Conservation (phyloP, 2,888 invertebrate species). For the Stomorhina lunata region DNA sequence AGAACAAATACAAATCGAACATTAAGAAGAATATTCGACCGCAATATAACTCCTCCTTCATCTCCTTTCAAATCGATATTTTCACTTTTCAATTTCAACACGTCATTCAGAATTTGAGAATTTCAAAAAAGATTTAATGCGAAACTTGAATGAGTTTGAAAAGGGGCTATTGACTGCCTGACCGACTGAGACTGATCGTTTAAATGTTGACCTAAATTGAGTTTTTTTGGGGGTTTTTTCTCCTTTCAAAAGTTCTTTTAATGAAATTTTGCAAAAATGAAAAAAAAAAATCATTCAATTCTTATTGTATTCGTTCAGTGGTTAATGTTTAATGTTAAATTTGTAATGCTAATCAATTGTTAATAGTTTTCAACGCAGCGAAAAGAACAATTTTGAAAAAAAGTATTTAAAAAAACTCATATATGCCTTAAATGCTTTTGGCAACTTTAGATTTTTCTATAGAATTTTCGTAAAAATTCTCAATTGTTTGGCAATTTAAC, state of each 20-base stretch:
- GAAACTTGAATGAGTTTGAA: background rate
- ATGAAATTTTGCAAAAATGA: background rate
- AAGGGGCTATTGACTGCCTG: background rate
- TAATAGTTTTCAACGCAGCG: conserved; percentile 25
- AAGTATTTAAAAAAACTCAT: conserved; percentile 15
- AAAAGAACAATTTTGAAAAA: too few species aligned
- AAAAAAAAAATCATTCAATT: background rate
- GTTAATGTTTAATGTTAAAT: too few species aligned
- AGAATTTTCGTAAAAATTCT: conserved; percentile 16
- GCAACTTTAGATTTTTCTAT: background rate
- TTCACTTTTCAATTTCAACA: conserved; percentile 39
- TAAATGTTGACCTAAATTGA: conserved; percentile 35
- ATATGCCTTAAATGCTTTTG: conserved; percentile 6
- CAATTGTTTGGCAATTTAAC: conserved; percentile 38
- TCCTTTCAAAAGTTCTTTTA: too few species aligned
- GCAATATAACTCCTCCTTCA: too few species aligned
- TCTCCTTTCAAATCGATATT: background rate
- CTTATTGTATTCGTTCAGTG: background rate
- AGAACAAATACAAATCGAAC: background rate
- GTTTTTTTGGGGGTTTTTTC: background rate
- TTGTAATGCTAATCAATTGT: conserved; percentile 44
- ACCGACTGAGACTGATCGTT: too few species aligned
- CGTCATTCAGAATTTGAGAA: background rate
- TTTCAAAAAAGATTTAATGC: background rate
- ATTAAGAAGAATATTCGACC: too few species aligned